Evolutionary conservation across 64 coral and sea anemone genomes (phyloP), one percentile per base, ranked within the genome.

Genomic region (Astreopora myriophthalma): DNA sequence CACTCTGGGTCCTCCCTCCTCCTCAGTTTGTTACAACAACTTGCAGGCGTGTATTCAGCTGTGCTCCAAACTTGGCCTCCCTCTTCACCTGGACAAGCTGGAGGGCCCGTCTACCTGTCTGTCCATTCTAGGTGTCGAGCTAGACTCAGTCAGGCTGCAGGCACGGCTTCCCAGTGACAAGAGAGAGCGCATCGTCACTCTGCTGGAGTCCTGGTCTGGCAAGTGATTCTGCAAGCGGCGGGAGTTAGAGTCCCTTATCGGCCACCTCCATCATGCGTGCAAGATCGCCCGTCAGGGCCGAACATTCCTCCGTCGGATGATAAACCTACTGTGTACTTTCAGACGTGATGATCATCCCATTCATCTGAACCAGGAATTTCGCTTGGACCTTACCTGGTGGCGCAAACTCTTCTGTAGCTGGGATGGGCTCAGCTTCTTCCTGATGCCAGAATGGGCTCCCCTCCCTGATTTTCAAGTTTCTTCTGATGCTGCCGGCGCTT

Each of bases 351-450:
- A 81, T 8, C 88, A 90, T 61, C 75, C 88, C 32, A 90, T 90
- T 25, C 55, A 73, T 1, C n/a, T 90, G 10, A 90, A 90, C 34
- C 0, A 27, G 6, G 75, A 48, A 13, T 80, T 81, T 37, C 48
- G 17, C 9, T 20, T 25, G 22, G 88, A 90, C 63, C 65, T 90
- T 14, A 30, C 71, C 7, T 90, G 88, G 88, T 90, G 88, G 88
- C 55, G 12, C 8, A 17, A 79, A 22, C 64, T 89, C 1, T 89
- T 78, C 49, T 34, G 0, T 13, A 3, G 9, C 9, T 76, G 88
- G 88, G 19, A 77, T 49, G 74, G 75, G 2, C 30, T 42, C 19
- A 90, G 88, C 30, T 90, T 90, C 51, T 65, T 77, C 1, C 57
- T 90, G 39, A 44, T 44, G 39, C 39, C 39, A 7, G 39, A 5